Base-by-base conservation (phyloP, 2,797 vertebrate species). In the Sebastes diploproa region DNA sequence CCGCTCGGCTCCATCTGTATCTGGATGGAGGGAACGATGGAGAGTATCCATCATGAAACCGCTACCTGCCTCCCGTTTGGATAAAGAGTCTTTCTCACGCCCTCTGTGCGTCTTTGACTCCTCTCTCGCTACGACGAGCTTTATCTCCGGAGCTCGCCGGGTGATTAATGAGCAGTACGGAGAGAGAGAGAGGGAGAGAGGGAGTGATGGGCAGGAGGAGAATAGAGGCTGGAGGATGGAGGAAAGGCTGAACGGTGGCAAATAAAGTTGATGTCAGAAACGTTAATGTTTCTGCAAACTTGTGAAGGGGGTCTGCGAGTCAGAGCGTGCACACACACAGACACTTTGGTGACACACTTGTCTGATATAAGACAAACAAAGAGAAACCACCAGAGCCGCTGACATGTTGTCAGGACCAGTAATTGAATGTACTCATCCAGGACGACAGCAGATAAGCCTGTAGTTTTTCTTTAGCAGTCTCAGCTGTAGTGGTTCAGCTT, bases 111-210 rank as follows among this genome's bases (percentile, higher is more conserved):
- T 76, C 86, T 81, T 27, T 63, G 23, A 71, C 36, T 79, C 61
- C 12, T 67, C 61, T 4, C 54, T 66, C 54, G 63, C 63, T 22
- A 16, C 38, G 14, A 42, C 38, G 38, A 42, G 16, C 23, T 72
- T 77, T 75, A 83, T 84, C 83, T 79, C 42, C 76, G 50, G 27
- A 66, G 72, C 25, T 42, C 27, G 22, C 62, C 4, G 29, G n/a
- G 61, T 78, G 82, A 84, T 87, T 80, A 88, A 91, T 84, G 75
- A 83, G 75, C 60, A 42, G 42, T 32, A 1, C 12, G 34, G 34
- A 11, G 61, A 71, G 72, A 82, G 27, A 56, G 59, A 32, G 62
- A 56, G 38, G 29, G 27, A 56, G 59, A 32, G 62, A 56, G 38
- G 29, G 62, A 54, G 72, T 65, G 55, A 72, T 42, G 7, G 56